Base-by-base conservation (phyloP, 1,140 invertebrate species). In the Caenorhabditis inopinata region DNA sequence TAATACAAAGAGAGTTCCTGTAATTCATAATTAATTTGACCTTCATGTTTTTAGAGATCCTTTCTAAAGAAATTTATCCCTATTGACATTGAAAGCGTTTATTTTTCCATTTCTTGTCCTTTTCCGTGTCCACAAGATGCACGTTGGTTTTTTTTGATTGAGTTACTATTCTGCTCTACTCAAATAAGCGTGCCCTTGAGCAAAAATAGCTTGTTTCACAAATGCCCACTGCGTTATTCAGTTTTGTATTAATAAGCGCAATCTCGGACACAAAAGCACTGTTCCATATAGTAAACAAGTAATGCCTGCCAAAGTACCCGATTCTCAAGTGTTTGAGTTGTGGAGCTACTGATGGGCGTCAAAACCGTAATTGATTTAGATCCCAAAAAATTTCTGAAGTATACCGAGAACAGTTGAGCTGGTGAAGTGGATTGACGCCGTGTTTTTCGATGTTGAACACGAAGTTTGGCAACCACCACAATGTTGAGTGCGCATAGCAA, bases 381-480 rank as follows among this genome's bases (percentile, higher is more conserved):
- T 16, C 75, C 45, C 46, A 76, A n/a, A 48, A 51, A 48, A 76
- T 76, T 51, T 51, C 46, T 49, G 45, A 76, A 48, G 75, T 53
- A 49, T 48, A 76, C 32, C 46, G 75, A 53, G 38, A 38, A 38
- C 27, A 48, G 32, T 53, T 76, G 75, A 68, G 58, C 58, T 18
- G 79, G 79, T 7, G 62, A 80, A 25, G 62, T 74, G 38, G 68
- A 75, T 27, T 80, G 68, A 1, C 79, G 45, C 0, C 79, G 45
- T 7, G 79, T 73, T 25, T 45, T 73, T 11, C 49, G 68, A 35
- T 80, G 79, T 12, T 73, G 73, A 6, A 38, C 25, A 18, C 79
- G 68, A 4, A 80, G 79, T 47, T 74, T 74, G 12, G 7, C 12
- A 2, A 80, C 46, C 16, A 80, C 73, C 21, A 58, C 6, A 27